Evolutionary conservation across 2,888 invertebrate genomes (phyloP).

Genomic region (Parnassius smintheus): DNA sequence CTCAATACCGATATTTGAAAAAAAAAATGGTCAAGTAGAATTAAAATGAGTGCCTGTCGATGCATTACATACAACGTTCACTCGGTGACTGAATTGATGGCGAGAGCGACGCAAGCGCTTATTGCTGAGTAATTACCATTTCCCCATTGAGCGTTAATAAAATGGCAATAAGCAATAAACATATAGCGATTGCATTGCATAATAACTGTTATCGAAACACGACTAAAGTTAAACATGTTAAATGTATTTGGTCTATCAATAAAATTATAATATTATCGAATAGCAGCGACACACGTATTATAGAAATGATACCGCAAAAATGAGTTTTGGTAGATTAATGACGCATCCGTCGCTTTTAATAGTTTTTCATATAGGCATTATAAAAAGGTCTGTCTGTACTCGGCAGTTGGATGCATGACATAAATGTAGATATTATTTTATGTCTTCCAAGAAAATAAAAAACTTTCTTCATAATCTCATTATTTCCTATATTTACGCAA

Average conservation of each 20-base stretch:
- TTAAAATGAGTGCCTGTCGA: constrained; percentile 11
- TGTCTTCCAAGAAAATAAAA: no score
- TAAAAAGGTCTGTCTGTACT: no score
- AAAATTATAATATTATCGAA: background rate
- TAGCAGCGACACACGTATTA: no score
- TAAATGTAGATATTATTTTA: no score
- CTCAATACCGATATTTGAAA: background rate
- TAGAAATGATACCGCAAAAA: no score
- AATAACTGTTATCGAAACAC: background rate
- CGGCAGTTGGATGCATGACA: no score
- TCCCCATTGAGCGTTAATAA: constrained; percentile 18
- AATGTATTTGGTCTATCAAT: background rate
- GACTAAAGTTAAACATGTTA: background rate
- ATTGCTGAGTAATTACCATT: constrained; percentile 17
- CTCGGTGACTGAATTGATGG: constrained; percentile 19
- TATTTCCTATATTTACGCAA: no score
- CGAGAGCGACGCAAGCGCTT: constrained; percentile 13
- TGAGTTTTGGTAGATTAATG: no score
- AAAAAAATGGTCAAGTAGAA: background rate
- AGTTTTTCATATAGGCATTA: no score
- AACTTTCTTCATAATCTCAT: no score
- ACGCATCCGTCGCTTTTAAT: no score
- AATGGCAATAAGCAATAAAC: constrained; percentile 1
- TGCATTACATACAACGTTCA: constrained; percentile 17
- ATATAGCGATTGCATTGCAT: background rate